Conservation (phyloP, 2,113 vertebrate species). For the Periophthalmodon schlosseri region DNA sequence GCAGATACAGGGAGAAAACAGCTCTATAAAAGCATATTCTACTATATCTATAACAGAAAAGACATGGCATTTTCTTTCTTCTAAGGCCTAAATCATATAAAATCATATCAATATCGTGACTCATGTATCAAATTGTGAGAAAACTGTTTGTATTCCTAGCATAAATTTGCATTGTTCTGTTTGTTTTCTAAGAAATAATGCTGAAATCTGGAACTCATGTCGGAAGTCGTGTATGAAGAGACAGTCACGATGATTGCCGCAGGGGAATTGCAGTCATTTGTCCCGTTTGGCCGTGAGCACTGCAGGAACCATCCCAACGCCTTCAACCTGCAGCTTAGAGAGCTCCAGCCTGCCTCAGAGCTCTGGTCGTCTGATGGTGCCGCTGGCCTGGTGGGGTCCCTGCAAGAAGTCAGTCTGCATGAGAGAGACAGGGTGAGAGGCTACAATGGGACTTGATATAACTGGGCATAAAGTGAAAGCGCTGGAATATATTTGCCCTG, state of each 20-base stretch:
- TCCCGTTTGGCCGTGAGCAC: conserved; percentile 95
- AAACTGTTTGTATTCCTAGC: too few species aligned
- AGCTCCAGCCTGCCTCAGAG: conserved; percentile 95
- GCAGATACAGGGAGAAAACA: too few species aligned
- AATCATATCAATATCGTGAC: too few species aligned
- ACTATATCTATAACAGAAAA: too few species aligned
- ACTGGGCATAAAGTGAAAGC: not conserved
- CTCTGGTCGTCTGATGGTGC: conserved; percentile 95
- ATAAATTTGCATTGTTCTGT: not conserved
- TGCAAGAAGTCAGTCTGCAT: conserved; percentile 94
- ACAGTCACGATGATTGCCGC: conserved; percentile 98
- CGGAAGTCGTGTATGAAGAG: conserved; percentile 97
- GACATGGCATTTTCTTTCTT: too few species aligned
- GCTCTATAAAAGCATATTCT: too few species aligned
- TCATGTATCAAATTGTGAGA: too few species aligned
- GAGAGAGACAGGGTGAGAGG: conserved; percentile 84
- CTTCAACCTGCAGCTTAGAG: conserved; percentile 93
- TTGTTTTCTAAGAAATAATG: conserved; percentile 89
- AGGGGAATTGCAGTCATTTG: conserved; percentile 98
- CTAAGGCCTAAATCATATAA: too few species aligned
- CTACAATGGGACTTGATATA: not conserved
- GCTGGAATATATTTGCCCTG: not conserved
- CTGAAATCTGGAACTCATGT: conserved; percentile 99
- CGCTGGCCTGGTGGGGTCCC: conserved; percentile 91
- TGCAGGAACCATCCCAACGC: conserved; percentile 96